phyloP scores from a whole-genome alignment of 2,888 invertebrate species.

The Rotaria magnacalcarata region DNA sequence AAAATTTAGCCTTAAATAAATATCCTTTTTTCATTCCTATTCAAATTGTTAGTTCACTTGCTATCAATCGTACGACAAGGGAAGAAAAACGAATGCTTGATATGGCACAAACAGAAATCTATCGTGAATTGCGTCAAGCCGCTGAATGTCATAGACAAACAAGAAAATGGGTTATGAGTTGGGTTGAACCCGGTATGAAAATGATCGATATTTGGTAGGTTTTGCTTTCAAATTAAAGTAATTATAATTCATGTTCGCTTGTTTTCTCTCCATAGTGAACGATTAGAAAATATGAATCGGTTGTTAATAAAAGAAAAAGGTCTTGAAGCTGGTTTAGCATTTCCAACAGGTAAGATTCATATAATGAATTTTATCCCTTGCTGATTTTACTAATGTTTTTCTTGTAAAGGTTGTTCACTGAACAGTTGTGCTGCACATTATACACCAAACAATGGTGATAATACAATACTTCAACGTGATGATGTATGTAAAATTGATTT shows the following conservation, averaged over 20 bases:
- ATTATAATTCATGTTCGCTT: neutral
- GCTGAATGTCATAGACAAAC: slow-evolving; percentile 97
- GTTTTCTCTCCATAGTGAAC: slow-evolving; percentile 65
- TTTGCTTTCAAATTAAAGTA: neutral
- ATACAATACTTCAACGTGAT: slow-evolving; percentile 84
- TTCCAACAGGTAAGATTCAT: slow-evolving; percentile 74
- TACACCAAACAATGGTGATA: slow-evolving; percentile 95
- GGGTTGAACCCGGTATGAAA: slow-evolving; percentile 95
- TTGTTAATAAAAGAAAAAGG: slow-evolving; percentile 88
- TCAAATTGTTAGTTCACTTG: neutral
- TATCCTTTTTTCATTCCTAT: no score
- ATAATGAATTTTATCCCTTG: no score
- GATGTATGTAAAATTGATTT: slow-evolving; percentile 99
- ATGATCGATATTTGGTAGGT: slow-evolving; percentile 88
- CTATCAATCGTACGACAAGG: slow-evolving; percentile 72
- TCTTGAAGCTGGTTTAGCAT: slow-evolving; percentile 76
- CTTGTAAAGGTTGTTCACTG: slow-evolving; percentile 70
- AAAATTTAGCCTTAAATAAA: neutral
- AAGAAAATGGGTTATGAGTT: slow-evolving; percentile 80
- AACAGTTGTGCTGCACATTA: slow-evolving; percentile 99
- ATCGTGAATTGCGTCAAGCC: slow-evolving; percentile 86
- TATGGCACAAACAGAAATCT: slow-evolving; percentile 81
- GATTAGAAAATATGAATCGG: slow-evolving; percentile 83
- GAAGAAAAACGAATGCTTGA: slow-evolving; percentile 78
- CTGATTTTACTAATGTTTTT: no score